Base-by-base conservation (phyloP, 1,140 invertebrate genomes). In the Metaphire vulgaris region DNA sequence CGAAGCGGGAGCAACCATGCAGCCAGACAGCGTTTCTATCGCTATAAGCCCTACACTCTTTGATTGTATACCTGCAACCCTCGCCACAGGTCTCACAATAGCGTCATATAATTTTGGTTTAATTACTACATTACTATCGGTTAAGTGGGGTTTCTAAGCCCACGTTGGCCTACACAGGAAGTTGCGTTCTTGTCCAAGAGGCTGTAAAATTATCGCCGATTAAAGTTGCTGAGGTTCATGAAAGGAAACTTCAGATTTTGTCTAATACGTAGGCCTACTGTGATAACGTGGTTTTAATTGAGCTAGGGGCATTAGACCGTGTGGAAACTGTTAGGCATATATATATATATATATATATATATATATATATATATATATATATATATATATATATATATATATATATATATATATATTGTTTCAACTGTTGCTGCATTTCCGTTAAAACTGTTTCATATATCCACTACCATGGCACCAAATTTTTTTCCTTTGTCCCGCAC, bases 361-460 rank as follows among this genome's bases (percentile, higher is more conserved):
- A 65, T 65, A 65, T 26, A 65, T 65, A 65, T 26, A 65, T 65
- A 65, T 26, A 65, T 65, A 65, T 26, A 65, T 65, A 65, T 26
- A 65, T 65, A 65, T 26, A 65, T 65, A 65, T 26, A 65, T 65
- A 65, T 26, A 65, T 65, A 65, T 26, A 65, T 65, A 65, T 26
- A 65, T 65, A 65, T 26, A 65, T 65, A 65, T 26, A 65, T 65
- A 65, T 26, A 65, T 65, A 65, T n/a, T n/a, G n/a, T n/a, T n/a
- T n/a, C n/a, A n/a, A n/a, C n/a, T n/a, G n/a, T n/a, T n/a, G n/a
- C n/a, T n/a, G n/a, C n/a, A n/a, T n/a, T n/a, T n/a, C n/a, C n/a
- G n/a, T n/a, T n/a, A n/a, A n/a, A n/a, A n/a, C n/a, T n/a, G n/a
- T n/a, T n/a, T n/a, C n/a, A n/a, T n/a, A n/a, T n/a, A n/a, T n/a